Conservation (phyloP, 2,888 invertebrate species). For the Drepanosiphum platanoidis region DNA sequence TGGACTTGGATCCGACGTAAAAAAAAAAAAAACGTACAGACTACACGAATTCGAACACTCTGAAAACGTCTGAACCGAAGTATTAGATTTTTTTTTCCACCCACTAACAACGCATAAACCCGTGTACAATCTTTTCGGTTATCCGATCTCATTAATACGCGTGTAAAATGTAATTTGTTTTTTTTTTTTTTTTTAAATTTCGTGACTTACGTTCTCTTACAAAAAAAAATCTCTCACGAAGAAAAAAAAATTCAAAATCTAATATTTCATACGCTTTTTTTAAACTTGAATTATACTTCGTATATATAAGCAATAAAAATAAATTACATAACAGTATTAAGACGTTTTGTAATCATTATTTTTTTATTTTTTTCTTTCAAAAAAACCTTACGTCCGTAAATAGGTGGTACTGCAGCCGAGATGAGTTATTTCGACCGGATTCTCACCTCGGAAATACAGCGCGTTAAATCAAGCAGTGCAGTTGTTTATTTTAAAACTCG, state of each 20-base stretch:
- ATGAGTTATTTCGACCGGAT: conserved; percentile 10
- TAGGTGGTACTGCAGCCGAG: too few species aligned
- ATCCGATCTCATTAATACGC: not conserved
- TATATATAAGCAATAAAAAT: conserved; percentile 13
- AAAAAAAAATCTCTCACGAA: not conserved
- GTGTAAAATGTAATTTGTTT: not conserved
- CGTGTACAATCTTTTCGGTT: too few species aligned
- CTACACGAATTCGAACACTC: too few species aligned
- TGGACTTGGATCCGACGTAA: not conserved
- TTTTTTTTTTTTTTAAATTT: not conserved
- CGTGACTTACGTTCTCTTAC: not conserved
- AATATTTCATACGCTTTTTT: conserved; percentile 11
- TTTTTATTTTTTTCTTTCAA: not conserved
- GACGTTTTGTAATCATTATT: conserved; percentile 17
- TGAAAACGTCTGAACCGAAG: too few species aligned
- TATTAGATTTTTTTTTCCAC: too few species aligned
- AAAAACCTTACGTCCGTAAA: not conserved
- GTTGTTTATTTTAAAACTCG: conserved; percentile 9
- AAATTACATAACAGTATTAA: conserved; percentile 17
- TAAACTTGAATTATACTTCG: not conserved
- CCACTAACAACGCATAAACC: too few species aligned
- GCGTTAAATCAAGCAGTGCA: not conserved
- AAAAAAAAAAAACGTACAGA: not conserved
- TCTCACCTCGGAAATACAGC: not conserved
- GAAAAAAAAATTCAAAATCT: not conserved